A percentile compares a stretch with the other conserved stretches of the same genome.
Conservation (phyloP, 2,113 vertebrate species). For the Globicephala melas region DNA sequence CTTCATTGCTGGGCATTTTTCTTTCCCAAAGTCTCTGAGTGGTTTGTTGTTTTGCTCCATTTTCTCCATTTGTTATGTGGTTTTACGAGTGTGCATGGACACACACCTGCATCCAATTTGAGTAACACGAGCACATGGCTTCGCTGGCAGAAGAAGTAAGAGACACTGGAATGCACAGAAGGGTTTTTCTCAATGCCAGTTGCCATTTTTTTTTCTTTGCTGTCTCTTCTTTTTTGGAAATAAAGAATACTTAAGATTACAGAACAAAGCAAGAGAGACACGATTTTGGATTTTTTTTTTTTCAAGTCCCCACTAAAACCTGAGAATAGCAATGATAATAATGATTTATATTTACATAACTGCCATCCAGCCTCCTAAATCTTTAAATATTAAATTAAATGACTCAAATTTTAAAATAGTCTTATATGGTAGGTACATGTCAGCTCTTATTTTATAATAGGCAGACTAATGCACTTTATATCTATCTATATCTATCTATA, state of each 20-base stretch:
- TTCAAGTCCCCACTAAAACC: not conserved
- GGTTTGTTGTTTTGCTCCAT: not conserved
- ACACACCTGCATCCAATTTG: slow-evolving; percentile 37
- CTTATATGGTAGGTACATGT: not conserved
- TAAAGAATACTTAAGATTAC: not conserved
- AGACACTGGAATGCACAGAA: not conserved
- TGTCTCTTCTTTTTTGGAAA: not conserved
- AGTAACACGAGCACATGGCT: not conserved
- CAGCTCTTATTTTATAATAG: not conserved
- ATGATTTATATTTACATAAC: not conserved
- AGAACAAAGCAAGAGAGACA: not conserved
- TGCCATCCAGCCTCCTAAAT: not conserved
- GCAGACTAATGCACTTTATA: not conserved
- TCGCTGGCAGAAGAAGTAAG: not conserved
- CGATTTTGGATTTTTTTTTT: not conserved
- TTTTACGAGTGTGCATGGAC: not conserved
- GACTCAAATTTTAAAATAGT: slow-evolving; percentile 18
- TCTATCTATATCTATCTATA: not conserved
- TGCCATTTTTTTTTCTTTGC: not conserved
- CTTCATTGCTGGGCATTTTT: not conserved
- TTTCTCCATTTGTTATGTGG: not conserved
- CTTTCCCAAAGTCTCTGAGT: not conserved
- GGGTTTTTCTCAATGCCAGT: not conserved
- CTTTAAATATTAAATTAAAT: not conserved
- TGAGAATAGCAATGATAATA: not conserved